These are phyloP conservation scores for Novumbra hubbsi DNA, from an alignment of 2,797 vertebrate species.

Conservation along the genomic window DNA sequence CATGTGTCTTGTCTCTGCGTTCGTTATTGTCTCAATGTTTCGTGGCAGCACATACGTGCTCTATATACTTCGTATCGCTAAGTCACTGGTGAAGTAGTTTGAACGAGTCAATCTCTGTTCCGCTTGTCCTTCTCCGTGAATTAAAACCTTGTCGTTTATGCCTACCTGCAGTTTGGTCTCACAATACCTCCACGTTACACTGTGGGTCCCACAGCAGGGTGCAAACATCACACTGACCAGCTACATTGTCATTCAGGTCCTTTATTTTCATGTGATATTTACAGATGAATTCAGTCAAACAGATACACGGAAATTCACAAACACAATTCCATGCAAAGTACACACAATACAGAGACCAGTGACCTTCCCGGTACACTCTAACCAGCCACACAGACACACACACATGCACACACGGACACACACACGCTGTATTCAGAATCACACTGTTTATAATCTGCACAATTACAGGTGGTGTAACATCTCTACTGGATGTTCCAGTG, in stretches of 20 bases:
- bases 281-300: constrained; percentile 8
- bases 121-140: no score
- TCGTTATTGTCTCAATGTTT: no score
- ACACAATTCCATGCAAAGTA: not conserved
- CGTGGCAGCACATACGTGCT: no score
- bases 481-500: not conserved
- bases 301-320: not conserved
- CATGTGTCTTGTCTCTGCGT: no score
- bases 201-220: no score
- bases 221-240: not conserved
- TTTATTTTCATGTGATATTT: constrained; percentile 21
- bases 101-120: no score
- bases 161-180: no score
- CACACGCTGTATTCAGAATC: not conserved
- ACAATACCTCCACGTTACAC: no score
- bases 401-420: not conserved
- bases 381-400: not conserved
- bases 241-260: constrained; percentile 1
- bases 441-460: not conserved
- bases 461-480: not conserved
- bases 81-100: no score
- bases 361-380: not conserved
- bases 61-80: no score
- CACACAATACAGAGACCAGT: not conserved
- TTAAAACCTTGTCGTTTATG: no score